Base-by-base conservation (phyloP, 2,113 vertebrate genomes). In the Channa argus region DNA sequence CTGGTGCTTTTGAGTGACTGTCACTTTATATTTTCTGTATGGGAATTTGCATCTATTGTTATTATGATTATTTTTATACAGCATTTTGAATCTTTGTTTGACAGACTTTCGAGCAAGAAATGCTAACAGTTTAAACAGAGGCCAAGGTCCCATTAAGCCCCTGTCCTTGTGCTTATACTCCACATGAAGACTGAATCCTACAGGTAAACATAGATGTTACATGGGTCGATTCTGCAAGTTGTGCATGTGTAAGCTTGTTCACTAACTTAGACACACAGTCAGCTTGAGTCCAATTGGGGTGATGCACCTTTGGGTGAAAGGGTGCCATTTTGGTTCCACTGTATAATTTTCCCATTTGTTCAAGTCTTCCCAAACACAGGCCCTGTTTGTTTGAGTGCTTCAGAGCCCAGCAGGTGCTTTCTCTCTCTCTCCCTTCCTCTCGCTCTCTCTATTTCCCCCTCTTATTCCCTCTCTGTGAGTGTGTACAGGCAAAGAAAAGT, bases 331-430 rank as follows among this genome's bases (percentile, higher is more conserved):
- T 55, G 51, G 36, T 63, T 77, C 52, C 78, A 90, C 90, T 91
- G 91, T 92, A 92, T 92, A 90, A 91, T 92, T 90, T 89, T 80
- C 86, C 82, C 86, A 91, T 92, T 91, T 90, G 89, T 91, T 88
- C 53, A 86, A 88, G 86, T 88, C 86, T 54, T 71, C 71, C 61
- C 50, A 79, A 84, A 91, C 90, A 92, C 87, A 90, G 87, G 70
- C 66, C 7, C 70, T 37, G 78, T 88, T 90, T 91, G 91, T 91
- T 77, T 65, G 82, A 84, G 77, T 68, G 82, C 68, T 89, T 86
- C 79, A 78, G 63, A 84, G 80, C 83, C 86, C 74, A 84, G 89
- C 91, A 91, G 91, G 87, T 90, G 91, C 82, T 69, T 75, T 77
- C 79, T 80, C 80, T 63, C 71, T 62, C 37, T 11, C 10, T 50